A percentile compares a stretch with the other conserved stretches of the same genome.
These are phyloP conservation scores for Octodon degus DNA, from an alignment of 2,113 vertebrate species.

Conservation along the genomic window DNA sequence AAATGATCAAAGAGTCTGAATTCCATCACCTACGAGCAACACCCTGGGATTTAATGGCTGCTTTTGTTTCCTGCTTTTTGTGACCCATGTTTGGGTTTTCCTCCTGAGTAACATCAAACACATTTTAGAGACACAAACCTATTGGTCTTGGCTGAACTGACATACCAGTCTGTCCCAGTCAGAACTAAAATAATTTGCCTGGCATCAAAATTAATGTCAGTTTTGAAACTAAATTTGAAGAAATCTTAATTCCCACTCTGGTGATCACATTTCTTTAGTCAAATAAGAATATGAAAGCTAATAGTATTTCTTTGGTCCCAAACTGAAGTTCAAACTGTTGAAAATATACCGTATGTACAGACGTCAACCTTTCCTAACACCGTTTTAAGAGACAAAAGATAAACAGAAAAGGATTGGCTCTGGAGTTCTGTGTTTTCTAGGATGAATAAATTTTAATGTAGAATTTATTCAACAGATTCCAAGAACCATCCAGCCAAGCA, in stretches of 20 bases:
- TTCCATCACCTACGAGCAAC: conserved; percentile 19
- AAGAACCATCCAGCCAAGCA: neutral
- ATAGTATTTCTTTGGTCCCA: neutral
- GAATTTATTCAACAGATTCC: neutral
- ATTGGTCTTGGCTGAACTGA: conserved; percentile 8
- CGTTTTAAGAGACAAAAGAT: neutral
- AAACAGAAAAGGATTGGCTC: neutral
- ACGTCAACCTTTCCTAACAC: neutral
- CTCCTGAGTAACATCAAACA: conserved; percentile 20
- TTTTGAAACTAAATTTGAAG: conserved; percentile 50
- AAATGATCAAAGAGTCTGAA: neutral
- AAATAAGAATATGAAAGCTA: neutral
- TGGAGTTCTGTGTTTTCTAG: neutral
- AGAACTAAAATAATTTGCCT: conserved; percentile 28
- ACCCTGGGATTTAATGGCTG: neutral
- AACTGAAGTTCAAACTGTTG: neutral
- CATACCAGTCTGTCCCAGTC: neutral
- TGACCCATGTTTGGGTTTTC: neutral
- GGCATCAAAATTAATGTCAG: neutral
- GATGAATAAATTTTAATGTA: neutral
- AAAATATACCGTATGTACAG: neutral
- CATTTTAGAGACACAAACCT: conserved; percentile 42
- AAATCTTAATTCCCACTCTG: neutral
- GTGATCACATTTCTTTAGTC: neutral
- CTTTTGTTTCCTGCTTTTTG: neutral